A percentile compares a stretch with the other conserved stretches of the same genome.
phyloP scores from a whole-genome alignment of 2,113 vertebrate genomes.

The human (Homo sapiens) region DNA sequence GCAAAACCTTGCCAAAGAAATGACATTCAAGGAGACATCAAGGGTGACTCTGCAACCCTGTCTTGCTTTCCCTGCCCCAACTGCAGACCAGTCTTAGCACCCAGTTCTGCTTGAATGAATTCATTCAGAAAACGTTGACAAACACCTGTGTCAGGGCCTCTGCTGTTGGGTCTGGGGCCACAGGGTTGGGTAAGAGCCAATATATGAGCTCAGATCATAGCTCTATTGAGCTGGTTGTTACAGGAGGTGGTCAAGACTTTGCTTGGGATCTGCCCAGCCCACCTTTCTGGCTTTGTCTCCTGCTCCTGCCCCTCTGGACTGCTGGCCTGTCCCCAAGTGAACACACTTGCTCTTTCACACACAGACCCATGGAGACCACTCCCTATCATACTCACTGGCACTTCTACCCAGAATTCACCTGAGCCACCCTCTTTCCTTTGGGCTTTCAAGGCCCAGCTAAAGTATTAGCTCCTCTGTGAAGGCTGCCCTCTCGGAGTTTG shows the following conservation, averaged over 20 bases:
- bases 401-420: background rate
- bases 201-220: background rate
- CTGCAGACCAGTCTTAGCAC: background rate
- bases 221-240: background rate
- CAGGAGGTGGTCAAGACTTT: background rate
- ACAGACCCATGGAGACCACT: background rate
- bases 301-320: background rate
- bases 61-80: background rate
- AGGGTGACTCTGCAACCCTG: background rate
- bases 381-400: background rate
- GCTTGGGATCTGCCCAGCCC: background rate
- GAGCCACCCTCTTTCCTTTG: background rate
- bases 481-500: background rate
- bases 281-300: background rate
- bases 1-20: slow-evolving; percentile 3
- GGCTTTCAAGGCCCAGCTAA: background rate
- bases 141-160: background rate
- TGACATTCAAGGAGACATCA: background rate
- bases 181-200: background rate
- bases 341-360: background rate
- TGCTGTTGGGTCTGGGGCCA: background rate
- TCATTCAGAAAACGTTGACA: background rate
- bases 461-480: background rate
- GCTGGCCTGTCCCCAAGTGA: background rate
- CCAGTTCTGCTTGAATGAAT: background rate